These are phyloP conservation scores for Jaculus jaculus DNA, from an alignment of 2,113 vertebrate genomes.

Conservation along the genomic window DNA sequence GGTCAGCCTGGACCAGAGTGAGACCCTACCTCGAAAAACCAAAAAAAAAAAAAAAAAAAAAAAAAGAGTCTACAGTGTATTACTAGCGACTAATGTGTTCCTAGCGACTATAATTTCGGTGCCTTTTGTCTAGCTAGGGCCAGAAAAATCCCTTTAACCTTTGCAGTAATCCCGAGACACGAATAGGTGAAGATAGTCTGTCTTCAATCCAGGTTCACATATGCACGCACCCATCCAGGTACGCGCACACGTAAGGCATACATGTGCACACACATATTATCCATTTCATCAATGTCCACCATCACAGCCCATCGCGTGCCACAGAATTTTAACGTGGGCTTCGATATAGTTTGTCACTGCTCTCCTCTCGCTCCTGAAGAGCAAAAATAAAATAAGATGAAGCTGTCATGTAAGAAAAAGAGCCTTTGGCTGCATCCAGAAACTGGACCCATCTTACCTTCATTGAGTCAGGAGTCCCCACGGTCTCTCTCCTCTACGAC, in stretches of 20 bases:
- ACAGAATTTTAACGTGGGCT: not conserved
- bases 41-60: too few relatives aligned
- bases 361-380: not conserved
- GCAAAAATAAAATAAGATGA: not conserved
- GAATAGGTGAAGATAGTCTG: not conserved
- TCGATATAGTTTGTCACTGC: fast-evolving
- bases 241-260: fast-evolving
- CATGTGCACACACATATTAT: fast-evolving
- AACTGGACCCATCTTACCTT: conserved; percentile 67
- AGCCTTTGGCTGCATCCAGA: not conserved
- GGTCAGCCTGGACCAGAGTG: too few relatives aligned
- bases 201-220: not conserved
- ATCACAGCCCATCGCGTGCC: too few relatives aligned
- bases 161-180: not conserved
- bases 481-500: conserved; percentile 22
- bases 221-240: too few relatives aligned
- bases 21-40: too few relatives aligned
- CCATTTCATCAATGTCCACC: fast-evolving
- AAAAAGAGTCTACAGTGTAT: too few relatives aligned
- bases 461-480: conserved; percentile 67
- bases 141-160: not conserved
- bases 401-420: not conserved
- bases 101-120: not conserved
- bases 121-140: not conserved
- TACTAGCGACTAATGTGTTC: not conserved